Evolutionary conservation across 1,140 invertebrate genomes (phyloP).

Genomic region (Drosophila pseudoananassae): DNA sequence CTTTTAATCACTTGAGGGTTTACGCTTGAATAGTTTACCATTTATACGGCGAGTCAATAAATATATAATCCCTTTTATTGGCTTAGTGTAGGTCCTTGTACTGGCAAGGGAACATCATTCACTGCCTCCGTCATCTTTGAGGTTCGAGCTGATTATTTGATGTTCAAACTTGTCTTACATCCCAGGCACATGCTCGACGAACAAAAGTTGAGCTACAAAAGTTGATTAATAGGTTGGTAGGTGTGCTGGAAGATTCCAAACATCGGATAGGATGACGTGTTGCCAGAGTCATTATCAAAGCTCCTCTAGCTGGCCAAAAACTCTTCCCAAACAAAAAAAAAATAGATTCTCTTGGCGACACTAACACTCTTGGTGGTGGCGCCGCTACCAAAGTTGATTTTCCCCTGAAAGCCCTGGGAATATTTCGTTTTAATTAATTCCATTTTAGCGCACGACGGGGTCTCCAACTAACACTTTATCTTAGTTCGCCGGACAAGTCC

Average conservation of each 20-base stretch:
- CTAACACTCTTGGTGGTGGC: conserved; percentile 56
- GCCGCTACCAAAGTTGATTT: conserved; percentile 33
- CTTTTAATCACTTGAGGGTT: conserved; percentile 9
- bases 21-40: not conserved
- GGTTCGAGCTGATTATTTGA: conserved; percentile 66
- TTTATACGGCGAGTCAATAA: not conserved
- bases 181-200: conserved; percentile 33
- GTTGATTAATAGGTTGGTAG: conserved; percentile 72
- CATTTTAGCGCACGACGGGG: conserved; percentile 46
- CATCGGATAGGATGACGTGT: conserved; percentile 1
- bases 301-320: conserved; percentile 51
- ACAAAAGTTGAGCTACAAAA: conserved; percentile 69
- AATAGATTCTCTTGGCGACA: conserved; percentile 29
- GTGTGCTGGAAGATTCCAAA: not conserved
- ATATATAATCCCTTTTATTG: not conserved
- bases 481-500: not conserved
- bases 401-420: conserved; percentile 11
- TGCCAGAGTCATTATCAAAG: conserved; percentile 30
- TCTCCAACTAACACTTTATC: conserved; percentile 30
- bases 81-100: conserved; percentile 10
- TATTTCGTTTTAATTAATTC: conserved; percentile 75
- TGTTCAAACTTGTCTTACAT: conserved; percentile 51
- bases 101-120: conserved; percentile 60
- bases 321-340: no score
- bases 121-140: conserved; percentile 13